Evolutionary conservation across 2,113 vertebrate species (phyloP).

Genomic region (Nestor notabilis): DNA sequence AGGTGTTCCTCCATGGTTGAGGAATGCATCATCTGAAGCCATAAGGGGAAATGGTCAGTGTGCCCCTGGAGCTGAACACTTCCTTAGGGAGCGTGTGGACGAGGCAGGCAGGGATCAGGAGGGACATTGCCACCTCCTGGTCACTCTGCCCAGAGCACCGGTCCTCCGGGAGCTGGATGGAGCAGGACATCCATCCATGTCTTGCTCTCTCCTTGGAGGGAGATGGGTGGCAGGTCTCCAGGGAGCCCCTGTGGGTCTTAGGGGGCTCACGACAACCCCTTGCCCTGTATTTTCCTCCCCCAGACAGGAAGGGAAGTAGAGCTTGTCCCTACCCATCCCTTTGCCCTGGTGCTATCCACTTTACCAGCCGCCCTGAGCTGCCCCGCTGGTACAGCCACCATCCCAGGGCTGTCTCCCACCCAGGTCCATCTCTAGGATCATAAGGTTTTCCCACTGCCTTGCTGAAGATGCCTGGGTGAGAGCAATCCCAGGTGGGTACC

Average conservation of each 20-base stretch:
- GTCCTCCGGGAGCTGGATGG: background rate
- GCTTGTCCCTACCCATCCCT: background rate
- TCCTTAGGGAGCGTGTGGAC: background rate
- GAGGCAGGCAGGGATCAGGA: background rate
- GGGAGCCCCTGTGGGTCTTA: fast-evolving
- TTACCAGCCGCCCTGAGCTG: fast-evolving
- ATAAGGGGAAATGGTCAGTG: fast-evolving
- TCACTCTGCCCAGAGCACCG: constrained; percentile 19
- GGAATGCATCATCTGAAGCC: background rate
- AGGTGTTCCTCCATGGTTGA: background rate
- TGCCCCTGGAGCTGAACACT: background rate
- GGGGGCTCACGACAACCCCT: background rate
- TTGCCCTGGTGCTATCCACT: background rate
- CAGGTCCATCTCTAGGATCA: background rate
- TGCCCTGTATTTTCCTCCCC: background rate
- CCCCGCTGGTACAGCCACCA: fast-evolving
- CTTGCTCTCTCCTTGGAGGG: background rate
- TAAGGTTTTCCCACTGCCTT: background rate
- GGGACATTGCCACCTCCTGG: constrained; percentile 65
- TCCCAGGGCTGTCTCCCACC: background rate
- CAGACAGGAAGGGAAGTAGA: background rate
- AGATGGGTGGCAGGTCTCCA: background rate
- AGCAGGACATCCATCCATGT: background rate
- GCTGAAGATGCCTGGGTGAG: background rate
- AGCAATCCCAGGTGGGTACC: background rate